A percentile compares a stretch with the other conserved stretches of the same genome.
Evolutionary conservation across 1,140 invertebrate genomes (phyloP).

Genomic region (Stenopsyche tienmushanensis): DNA sequence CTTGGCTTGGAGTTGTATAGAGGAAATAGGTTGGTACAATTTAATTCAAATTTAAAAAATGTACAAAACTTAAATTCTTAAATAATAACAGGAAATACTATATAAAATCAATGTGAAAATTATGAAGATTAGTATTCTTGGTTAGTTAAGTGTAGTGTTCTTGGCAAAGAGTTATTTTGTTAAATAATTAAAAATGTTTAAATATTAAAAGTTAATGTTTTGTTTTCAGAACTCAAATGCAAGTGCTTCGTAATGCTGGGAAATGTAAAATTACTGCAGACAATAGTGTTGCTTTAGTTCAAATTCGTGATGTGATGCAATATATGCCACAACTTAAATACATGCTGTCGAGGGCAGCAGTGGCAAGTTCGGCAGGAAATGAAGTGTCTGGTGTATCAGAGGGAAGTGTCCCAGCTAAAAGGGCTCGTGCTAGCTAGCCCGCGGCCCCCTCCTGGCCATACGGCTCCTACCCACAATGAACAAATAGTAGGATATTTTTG

Average conservation of each 20-base stretch:
- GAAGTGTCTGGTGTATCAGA: slow-evolving; percentile 38
- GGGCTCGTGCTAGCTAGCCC: slow-evolving; percentile 47
- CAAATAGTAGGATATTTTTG: too few relatives aligned
- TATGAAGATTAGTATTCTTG: not conserved
- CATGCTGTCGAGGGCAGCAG: slow-evolving; percentile 61
- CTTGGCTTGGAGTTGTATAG: slow-evolving; percentile 75
- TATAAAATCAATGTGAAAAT: not conserved
- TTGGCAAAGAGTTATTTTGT: not conserved
- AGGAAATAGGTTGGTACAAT: slow-evolving; percentile 75
- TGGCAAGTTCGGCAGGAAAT: too few relatives aligned
- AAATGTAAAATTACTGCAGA: slow-evolving; percentile 64
- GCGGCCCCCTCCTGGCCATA: slow-evolving; percentile 26
- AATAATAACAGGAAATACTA: too few relatives aligned
- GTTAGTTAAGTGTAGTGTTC: not conserved
- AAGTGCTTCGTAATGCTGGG: slow-evolving; percentile 70
- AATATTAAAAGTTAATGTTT: slow-evolving; percentile 24
- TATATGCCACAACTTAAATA: slow-evolving; percentile 86
- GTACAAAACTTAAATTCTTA: too few relatives aligned
- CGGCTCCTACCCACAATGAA: slow-evolving; percentile 26
- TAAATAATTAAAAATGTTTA: slow-evolving; percentile 27
- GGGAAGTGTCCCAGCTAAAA: slow-evolving; percentile 45
- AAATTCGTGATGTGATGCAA: slow-evolving; percentile 77
- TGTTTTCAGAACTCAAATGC: slow-evolving; percentile 67
- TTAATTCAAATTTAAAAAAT: slow-evolving; percentile 12
- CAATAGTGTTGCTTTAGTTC: slow-evolving; percentile 64